Base-by-base conservation (phyloP, 2,888 invertebrate species). In the Aethes cnicana region DNA sequence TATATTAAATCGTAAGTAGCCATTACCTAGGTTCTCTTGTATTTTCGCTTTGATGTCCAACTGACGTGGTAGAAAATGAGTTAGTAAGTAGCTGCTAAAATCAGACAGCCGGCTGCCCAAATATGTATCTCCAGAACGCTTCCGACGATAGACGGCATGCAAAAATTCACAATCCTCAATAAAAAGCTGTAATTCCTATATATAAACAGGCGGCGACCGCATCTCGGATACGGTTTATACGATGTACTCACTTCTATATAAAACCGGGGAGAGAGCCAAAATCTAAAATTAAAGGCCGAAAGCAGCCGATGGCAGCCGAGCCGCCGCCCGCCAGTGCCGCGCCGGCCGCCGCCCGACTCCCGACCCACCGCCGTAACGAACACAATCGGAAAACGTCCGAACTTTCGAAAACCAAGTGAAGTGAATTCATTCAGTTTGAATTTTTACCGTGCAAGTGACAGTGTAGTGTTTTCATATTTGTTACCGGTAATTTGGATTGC, bases 231-330 rank as follows among this genome's bases (percentile, higher is more conserved):
- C 81, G 85, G 77, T 87, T 88, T 88, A 89, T 87, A 88, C 80
- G 83, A 87, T 87, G 87, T 87, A 88, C 87, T 88, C 88, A 88
- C 86, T 83, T 80, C 88, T 89, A 89, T 87, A 88, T 88, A 86
- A 88, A 88, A 87, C 89, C 87, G 89, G 91, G 91, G 91, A 87
- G 85, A 88, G 87, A 90, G 92, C 92, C 92, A 92, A 92, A 87
- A 89, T 91, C 92, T 92, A 91, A 91, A 89, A 90, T 88, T 92
- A 91, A 90, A 81, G 81, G 72, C 78, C 85, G 84, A 89, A 79
- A 71, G 77, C 72, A 77, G 65, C 84, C 88, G 87, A 86, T 69
- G 68, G 72, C 72, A 61, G 56, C 76, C 86, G 87, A 85, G 65
- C 75, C 81, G 78, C 79, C 87, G 87, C 86, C 86, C 87, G 84